Base-by-base conservation (phyloP, 2,888 invertebrate genomes). In the Ennomos fuscantarius region DNA sequence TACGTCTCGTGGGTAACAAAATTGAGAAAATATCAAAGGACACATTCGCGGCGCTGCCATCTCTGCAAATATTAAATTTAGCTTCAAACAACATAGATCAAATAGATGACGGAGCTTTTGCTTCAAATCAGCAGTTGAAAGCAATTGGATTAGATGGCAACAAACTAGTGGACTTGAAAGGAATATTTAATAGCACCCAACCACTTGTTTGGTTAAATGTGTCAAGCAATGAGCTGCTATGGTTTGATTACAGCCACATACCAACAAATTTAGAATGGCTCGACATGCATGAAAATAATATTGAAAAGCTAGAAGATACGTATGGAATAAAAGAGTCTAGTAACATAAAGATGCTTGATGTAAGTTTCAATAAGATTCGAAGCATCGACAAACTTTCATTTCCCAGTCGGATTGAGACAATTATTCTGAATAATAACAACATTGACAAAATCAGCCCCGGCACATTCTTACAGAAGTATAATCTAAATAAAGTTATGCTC, bases 211-310 rank as follows among this genome's bases (percentile, higher is more conserved):
- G 96, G 96, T 87, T 97, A 69, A 97, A 97, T 86, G 95, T 96
- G 56, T 96, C 96, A 47, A 95, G 95, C 84, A 97, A 97, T 86
- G 94, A 94, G 79, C 88, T 97, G 68, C 91, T 94, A 61, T 95
- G 95, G 95, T 96, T 96, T 84, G 96, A 97, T 87, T 97, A 96
- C 74, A 95, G 95, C 69, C 94, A 96, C 74, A 93, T 97, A 72
- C 97, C 97, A 10, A 81, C 93, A 1, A 95, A 95, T 74, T 92
- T 97, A 42, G 95, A 96, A 80, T 96, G 96, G 95, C 89, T 97
- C 55, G 96, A 97, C 83, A 95, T 96, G 93, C 96, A 96, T 79
- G 94, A 95, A 77, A 97, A 97, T 84, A 94, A 95, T 89, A 95
- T 97, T 74, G 94, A 94, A 68, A 95, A 95, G 73, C 89, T 96